Percentiles rank a stretch among this genome's conserved stretches.
Evolutionary conservation across 2,888 invertebrate genomes (phyloP).

Genomic region (Xestia xanthographa): DNA sequence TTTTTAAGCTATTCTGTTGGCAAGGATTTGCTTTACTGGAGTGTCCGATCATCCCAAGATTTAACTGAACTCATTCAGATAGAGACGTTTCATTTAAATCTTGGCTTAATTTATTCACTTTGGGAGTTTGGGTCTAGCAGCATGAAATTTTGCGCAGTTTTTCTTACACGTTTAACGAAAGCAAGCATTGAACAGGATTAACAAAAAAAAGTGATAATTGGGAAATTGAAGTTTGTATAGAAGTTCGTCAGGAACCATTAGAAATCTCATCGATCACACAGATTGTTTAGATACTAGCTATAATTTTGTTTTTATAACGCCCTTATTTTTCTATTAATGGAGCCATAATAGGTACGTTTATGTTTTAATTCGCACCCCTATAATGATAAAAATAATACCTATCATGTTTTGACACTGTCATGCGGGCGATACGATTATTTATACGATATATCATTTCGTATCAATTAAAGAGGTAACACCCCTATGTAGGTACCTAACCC

Average conservation of each 20-base stretch:
- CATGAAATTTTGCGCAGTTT: too few relatives aligned
- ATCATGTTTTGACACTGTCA: conserved; percentile 23
- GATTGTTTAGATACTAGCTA: background rate
- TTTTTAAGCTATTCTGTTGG: background rate
- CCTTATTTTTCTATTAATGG: conserved; percentile 14
- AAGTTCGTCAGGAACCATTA: background rate
- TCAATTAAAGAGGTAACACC: conserved; percentile 43
- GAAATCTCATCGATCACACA: background rate
- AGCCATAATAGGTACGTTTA: background rate
- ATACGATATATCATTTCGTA: conserved; percentile 31
- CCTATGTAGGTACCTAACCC: conserved; percentile 47
- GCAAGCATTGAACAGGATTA: too few relatives aligned
- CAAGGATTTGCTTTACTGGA: background rate
- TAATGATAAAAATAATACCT: conserved; percentile 24
- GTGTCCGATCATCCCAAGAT: background rate
- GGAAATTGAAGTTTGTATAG: background rate
- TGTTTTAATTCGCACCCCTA: conserved; percentile 51
- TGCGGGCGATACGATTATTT: conserved; percentile 53
- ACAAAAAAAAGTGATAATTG: background rate
- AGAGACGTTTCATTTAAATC: background rate
- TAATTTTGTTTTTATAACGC: background rate
- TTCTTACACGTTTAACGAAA: too few relatives aligned
- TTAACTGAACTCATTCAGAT: background rate
- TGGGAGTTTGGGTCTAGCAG: background rate
- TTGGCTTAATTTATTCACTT: too few relatives aligned